These are phyloP conservation scores for Fragum whitleyi DNA, from an alignment of 2,888 invertebrate genomes.

Conservation along the genomic window DNA sequence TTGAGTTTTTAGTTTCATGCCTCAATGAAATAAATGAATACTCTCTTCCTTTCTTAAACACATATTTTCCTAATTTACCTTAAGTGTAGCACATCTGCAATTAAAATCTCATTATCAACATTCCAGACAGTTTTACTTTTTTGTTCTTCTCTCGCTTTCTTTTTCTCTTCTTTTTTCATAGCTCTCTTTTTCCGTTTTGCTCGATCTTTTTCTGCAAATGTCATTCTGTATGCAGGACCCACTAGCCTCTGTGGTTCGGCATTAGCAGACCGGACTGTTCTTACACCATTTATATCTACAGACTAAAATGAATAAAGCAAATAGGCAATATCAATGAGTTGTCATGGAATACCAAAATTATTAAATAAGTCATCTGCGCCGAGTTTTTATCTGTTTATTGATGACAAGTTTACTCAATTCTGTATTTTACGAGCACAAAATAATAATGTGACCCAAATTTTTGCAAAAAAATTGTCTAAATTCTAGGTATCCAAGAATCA, in stretches of 20 bases:
- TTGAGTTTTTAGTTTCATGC: too few relatives aligned
- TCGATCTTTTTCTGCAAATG: conserved; percentile 75
- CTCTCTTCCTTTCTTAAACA: too few relatives aligned
- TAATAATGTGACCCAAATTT: too few relatives aligned
- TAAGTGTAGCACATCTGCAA: conserved; percentile 75
- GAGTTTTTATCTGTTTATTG: too few relatives aligned
- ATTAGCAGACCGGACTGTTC: conserved; percentile 50
- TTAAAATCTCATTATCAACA: conserved; percentile 78
- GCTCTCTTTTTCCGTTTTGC: conserved; percentile 67
- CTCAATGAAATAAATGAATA: too few relatives aligned
- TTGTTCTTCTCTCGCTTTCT: conserved; percentile 75
- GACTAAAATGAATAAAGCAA: conserved; percentile 37
- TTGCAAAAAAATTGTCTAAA: too few relatives aligned
- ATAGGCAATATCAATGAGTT: not conserved
- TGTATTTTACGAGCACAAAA: too few relatives aligned
- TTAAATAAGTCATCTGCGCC: too few relatives aligned
- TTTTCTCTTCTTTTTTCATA: conserved; percentile 79
- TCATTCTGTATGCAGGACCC: conserved; percentile 76
- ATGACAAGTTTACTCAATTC: too few relatives aligned
- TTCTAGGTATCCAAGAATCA: too few relatives aligned
- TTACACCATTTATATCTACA: conserved; percentile 49
- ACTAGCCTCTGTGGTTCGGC: conserved; percentile 61
- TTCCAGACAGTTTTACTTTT: conserved; percentile 80
- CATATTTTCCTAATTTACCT: conserved; percentile 66
- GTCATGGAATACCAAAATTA: too few relatives aligned